Evolutionary conservation across 2,113 vertebrate species (phyloP).

Genomic region (Speoplatyrhinus poulsoni): DNA sequence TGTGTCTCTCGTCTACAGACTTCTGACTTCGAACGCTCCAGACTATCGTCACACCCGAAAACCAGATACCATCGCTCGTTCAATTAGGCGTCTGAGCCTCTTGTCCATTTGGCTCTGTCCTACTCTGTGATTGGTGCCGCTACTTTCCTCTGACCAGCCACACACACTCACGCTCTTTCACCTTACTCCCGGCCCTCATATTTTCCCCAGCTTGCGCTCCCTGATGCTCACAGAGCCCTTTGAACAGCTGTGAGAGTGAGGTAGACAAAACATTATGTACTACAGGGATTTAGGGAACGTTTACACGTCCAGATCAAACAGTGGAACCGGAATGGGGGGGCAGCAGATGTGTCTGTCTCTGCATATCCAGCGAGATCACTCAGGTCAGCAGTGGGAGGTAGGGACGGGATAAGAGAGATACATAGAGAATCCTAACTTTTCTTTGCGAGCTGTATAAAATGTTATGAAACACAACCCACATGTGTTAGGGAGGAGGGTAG

Average conservation of each 20-base stretch:
- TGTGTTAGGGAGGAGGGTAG: too few species aligned
- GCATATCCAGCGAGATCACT: slow-evolving; percentile 22
- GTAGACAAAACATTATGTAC: slow-evolving; percentile 3
- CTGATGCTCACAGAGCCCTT: slow-evolving; percentile 46
- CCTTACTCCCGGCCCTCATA: slow-evolving; percentile 49
- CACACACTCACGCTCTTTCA: slow-evolving; percentile 31
- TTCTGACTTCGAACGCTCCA: slow-evolving; percentile 12
- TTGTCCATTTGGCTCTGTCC: slow-evolving; percentile 30
- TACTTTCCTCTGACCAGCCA: slow-evolving; percentile 35
- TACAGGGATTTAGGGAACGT: slow-evolving; percentile 34
- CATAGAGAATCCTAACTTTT: slow-evolving; percentile 20
- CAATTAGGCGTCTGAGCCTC: slow-evolving; percentile 23
- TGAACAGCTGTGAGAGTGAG: slow-evolving; percentile 28
- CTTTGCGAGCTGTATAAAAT: too few species aligned
- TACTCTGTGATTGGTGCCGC: slow-evolving; percentile 38
- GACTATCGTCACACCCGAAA: slow-evolving; percentile 7
- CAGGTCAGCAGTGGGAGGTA: slow-evolving; percentile 29
- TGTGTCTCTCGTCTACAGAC: slow-evolving; percentile 8
- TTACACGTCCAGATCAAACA: slow-evolving; percentile 33
- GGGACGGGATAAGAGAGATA: slow-evolving; percentile 51
- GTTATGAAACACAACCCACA: too few species aligned
- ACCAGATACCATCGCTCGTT: slow-evolving; percentile 17
- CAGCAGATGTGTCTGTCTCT: slow-evolving; percentile 54
- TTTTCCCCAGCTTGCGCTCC: slow-evolving; percentile 31
- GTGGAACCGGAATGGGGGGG: neutral